A percentile compares a stretch with the other conserved stretches of the same genome.
phyloP scores from a whole-genome alignment of 1,140 invertebrate genomes.

The Tribolium castaneum region DNA sequence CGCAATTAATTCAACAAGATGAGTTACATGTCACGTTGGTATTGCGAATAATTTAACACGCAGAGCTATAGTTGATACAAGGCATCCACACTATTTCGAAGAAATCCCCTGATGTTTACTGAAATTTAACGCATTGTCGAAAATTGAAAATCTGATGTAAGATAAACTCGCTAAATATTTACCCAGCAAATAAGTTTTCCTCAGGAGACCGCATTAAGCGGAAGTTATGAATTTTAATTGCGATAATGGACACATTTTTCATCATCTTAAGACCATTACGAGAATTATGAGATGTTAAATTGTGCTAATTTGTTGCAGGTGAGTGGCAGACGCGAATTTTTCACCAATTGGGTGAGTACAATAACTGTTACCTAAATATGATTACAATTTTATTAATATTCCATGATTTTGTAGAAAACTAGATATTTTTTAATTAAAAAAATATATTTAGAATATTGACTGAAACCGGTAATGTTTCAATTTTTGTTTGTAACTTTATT shows the following conservation, averaged over 20 bases:
- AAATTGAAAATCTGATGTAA: constrained; percentile 23
- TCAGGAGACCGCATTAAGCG: background rate
- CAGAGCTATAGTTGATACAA: background rate
- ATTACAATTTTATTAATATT: too few relatives aligned
- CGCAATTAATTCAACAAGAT: constrained; percentile 19
- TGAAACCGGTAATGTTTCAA: too few relatives aligned
- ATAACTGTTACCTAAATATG: too few relatives aligned
- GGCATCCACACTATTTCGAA: constrained; percentile 2
- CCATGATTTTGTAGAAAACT: too few relatives aligned
- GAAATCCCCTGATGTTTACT: background rate
- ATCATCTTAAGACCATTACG: background rate
- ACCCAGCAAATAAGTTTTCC: background rate
- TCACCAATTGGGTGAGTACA: too few relatives aligned
- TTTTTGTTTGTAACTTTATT: too few relatives aligned
- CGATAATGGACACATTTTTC: background rate
- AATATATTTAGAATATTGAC: too few relatives aligned
- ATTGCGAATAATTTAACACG: background rate
- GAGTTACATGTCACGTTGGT: background rate
- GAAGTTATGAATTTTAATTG: constrained; percentile 15
- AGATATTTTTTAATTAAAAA: too few relatives aligned
- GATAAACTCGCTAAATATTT: constrained; percentile 15
- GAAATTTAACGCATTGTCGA: background rate
- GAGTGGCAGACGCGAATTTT: background rate
- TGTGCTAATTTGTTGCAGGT: background rate
- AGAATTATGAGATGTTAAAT: background rate